A percentile compares a stretch with the other conserved stretches of the same genome.
Conservation (phyloP, 1,140 invertebrate genomes). For the Bombus waltoni region DNA sequence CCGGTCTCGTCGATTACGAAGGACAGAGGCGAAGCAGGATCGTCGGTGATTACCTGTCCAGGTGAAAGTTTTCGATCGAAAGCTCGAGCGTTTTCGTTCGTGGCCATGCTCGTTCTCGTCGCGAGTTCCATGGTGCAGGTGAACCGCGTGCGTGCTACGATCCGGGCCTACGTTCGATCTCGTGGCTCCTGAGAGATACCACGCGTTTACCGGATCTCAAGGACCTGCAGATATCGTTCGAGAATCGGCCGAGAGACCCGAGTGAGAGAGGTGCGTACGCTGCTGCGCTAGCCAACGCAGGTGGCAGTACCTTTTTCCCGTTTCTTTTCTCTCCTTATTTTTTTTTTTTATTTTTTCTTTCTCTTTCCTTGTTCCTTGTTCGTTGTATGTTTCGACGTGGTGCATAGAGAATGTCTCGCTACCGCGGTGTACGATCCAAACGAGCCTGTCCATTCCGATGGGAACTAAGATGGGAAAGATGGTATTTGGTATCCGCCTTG, state of each 20-base stretch:
- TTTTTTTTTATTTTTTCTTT: background rate
- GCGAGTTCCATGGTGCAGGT: constrained; percentile 37
- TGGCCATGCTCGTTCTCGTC: constrained; percentile 32
- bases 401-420: no score
- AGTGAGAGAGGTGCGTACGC: constrained; percentile 35
- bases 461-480: background rate
- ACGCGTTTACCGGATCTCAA: background rate
- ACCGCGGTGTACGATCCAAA: background rate
- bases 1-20: background rate
- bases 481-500: background rate
- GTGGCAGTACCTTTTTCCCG: background rate
- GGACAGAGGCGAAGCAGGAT: background rate
- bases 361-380: background rate
- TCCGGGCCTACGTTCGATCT: background rate
- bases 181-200: constrained; percentile 4
- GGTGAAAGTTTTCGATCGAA: constrained; percentile 39
- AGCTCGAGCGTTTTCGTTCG: constrained; percentile 1
- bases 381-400: background rate
- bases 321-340: background rate
- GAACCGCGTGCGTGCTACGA: constrained; percentile 40
- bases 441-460: background rate
- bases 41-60: background rate
- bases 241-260: background rate
- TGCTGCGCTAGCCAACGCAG: background rate
- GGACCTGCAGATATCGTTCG: background rate